phyloP scores from a whole-genome alignment of 2,797 vertebrate genomes.

The Liparis tanakae region DNA sequence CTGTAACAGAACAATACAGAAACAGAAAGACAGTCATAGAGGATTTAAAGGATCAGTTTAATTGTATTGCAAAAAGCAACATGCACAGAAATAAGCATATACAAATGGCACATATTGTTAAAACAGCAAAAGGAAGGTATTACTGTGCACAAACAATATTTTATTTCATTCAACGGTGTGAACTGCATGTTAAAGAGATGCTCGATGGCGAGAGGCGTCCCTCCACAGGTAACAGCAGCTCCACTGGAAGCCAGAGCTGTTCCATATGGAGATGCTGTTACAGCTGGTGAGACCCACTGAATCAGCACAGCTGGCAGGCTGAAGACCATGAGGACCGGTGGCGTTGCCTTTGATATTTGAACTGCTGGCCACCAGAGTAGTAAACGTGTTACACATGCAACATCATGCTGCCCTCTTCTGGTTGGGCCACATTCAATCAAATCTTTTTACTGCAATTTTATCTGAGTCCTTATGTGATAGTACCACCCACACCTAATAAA shows the following conservation, averaged over 20 bases:
- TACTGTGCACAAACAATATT: neutral
- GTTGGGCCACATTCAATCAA: conserved; percentile 14
- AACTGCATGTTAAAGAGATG: conserved; percentile 3
- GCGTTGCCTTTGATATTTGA: neutral
- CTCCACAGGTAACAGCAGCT: conserved; percentile 89
- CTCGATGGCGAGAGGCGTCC: conserved; percentile 64
- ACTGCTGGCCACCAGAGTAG: neutral
- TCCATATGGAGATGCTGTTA: conserved; percentile 96
- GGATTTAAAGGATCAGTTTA: conserved; percentile 1
- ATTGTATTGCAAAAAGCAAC: conserved; percentile 37
- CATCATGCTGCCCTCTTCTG: conserved; percentile 69
- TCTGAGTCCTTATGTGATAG: conserved; percentile 20
- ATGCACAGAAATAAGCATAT: neutral
- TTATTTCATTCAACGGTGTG: conserved; percentile 9
- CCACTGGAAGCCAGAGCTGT: conserved; percentile 87
- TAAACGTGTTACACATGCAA: conserved; percentile 10
- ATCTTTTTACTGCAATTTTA: conserved; percentile 33
- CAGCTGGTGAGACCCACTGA: conserved; percentile 84
- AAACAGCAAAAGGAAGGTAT: conserved; percentile 9
- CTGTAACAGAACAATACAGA: neutral
- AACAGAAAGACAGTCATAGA: conserved; percentile 7
- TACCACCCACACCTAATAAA: conserved; percentile 40
- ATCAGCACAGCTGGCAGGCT: conserved; percentile 52
- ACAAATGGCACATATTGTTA: neutral
- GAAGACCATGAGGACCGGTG: conserved; percentile 27